Evolutionary conservation across 2,797 vertebrate species (phyloP), one percentile per base, ranked within the genome.

Genomic region (Labeo calbasu): DNA sequence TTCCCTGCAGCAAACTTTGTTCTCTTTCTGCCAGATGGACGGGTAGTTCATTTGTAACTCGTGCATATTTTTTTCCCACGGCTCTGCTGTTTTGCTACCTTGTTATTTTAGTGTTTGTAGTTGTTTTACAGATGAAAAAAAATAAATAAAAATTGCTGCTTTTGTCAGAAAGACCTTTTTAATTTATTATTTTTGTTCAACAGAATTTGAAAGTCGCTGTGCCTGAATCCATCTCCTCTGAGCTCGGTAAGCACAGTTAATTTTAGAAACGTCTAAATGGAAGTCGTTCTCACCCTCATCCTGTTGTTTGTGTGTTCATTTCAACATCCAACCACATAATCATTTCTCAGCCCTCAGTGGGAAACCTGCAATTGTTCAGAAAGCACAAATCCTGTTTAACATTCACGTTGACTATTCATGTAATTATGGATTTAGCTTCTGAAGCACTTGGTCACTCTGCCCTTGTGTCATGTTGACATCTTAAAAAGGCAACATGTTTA

Each of bases 131-230:
- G 65, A n/a, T 15, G 25, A 11, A 28, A 36, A n/a, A 48, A 25
- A 46, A 46, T 46, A 32, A 32, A 32, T 46, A 46, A 46, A 36
- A 59, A 36, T 15, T 7, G 15, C 25, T 59, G 23, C 15, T 79
- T 81, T 75, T 79, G 81, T 63, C 19, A 28, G 43, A 23, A 46
- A 23, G 59, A 8, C 68, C 12, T 21, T 48, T 70, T 83, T 71
- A 68, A 28, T 13, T 77, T 55, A 23, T 83, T 84, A 21, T 85
- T 88, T 46, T 89, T 77, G 9, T 90, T 85, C 28, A 88, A 81
- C 94, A 98, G 98, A 96, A 98, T 93, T 94, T 99, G 76, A 99
- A 97, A 91, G 97, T 99, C 88, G 86, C 94, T 70, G 96, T 99
- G 89, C 98, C 98, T 88, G 98, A 99, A 90, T 96, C 96, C 82